phyloP scores from a whole-genome alignment of 2,888 invertebrate genomes.

The Dioctria rufipes region DNA sequence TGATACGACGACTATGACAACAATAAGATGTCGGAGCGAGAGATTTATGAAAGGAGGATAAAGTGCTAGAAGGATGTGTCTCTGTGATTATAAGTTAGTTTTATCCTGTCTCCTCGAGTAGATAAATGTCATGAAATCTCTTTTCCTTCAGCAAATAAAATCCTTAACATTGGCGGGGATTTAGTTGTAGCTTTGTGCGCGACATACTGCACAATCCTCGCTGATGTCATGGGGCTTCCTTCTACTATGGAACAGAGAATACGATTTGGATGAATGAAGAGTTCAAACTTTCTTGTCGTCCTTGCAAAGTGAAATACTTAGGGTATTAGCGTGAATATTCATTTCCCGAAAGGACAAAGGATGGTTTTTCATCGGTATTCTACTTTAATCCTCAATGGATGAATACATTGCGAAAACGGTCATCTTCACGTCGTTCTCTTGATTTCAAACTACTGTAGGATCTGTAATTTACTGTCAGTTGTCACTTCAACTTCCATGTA shows the following conservation, averaged over 20 bases:
- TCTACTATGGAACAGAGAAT: too few species aligned
- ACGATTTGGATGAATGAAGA: constrained; percentile 19
- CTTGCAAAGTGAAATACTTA: too few species aligned
- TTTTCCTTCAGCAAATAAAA: constrained; percentile 39
- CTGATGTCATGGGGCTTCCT: constrained; percentile 1
- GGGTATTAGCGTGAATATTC: too few species aligned
- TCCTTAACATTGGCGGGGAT: constrained; percentile 39
- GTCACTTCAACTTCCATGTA: too few species aligned
- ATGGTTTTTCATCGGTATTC: neutral
- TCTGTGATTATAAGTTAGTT: constrained; percentile 49
- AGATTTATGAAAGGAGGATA: constrained; percentile 49
- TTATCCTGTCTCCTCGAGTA: constrained; percentile 41
- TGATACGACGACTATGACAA: constrained; percentile 34
- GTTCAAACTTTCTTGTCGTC: neutral
- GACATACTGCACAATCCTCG: constrained; percentile 19
- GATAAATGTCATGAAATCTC: constrained; percentile 47
- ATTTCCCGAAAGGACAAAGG: neutral
- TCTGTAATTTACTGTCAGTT: too few species aligned
- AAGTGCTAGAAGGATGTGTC: constrained; percentile 33
- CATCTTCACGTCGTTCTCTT: too few species aligned
- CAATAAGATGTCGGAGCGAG: constrained; percentile 45
- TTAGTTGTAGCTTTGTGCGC: constrained; percentile 22
- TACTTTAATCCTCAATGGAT: neutral
- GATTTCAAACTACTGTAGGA: too few species aligned
- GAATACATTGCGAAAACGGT: neutral